These are phyloP conservation scores for Cynopterus sphinx DNA, from an alignment of 2,797 vertebrate genomes.

Conservation along the genomic window DNA sequence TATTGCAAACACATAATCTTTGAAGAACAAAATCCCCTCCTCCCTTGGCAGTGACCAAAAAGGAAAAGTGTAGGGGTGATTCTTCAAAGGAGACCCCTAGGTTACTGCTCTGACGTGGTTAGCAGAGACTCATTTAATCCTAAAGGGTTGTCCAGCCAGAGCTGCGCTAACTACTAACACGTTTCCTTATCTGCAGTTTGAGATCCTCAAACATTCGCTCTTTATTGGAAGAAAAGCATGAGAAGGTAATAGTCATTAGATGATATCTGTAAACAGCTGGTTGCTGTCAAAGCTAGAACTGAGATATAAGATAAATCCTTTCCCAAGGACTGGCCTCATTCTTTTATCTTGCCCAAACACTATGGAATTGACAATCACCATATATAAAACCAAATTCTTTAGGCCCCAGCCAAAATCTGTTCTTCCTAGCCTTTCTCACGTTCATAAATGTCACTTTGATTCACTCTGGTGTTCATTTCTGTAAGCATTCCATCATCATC, in stretches of 20 bases:
- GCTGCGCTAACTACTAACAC: background rate
- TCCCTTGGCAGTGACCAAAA: constrained; percentile 23
- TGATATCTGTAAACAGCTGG: background rate
- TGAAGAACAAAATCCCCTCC: constrained; percentile 48
- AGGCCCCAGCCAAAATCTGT: constrained; percentile 4
- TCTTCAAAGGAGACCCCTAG: constrained; percentile 52
- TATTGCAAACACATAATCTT: constrained; percentile 51
- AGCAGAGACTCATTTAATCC: background rate
- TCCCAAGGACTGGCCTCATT: background rate
- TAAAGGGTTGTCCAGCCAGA: background rate
- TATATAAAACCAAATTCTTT: background rate
- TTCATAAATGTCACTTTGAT: background rate
- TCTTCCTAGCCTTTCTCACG: background rate
- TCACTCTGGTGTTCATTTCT: background rate
- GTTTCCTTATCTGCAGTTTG: constrained; percentile 32
- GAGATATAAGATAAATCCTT: background rate
- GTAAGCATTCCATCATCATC: background rate
- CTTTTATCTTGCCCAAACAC: constrained; percentile 16
- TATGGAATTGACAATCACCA: background rate
- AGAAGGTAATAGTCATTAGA: background rate
- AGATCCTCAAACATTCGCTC: background rate
- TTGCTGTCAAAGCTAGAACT: constrained; percentile 26
- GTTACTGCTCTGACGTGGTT: constrained; percentile 9
- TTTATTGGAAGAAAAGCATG: constrained; percentile 32
- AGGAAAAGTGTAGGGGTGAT: background rate